Base-by-base conservation (phyloP, 2,113 vertebrate genomes). In the Oenanthe melanoleuca region DNA sequence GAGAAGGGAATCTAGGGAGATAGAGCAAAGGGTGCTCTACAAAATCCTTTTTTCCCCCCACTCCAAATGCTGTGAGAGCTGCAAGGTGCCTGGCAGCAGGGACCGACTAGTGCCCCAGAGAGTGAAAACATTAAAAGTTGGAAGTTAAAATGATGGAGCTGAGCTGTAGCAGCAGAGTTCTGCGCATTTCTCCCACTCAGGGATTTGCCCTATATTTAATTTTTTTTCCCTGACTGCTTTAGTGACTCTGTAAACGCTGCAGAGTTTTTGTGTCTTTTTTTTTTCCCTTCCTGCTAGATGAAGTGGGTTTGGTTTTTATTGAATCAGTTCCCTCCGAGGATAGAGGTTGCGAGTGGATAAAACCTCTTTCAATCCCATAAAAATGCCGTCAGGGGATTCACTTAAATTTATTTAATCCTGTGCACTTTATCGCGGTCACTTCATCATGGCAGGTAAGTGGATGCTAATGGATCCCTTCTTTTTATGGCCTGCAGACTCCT, bases 301-400 rank as follows among this genome's bases (percentile, higher is more conserved):
- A 95, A 98, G 94, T 95, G 96, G 96, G 96, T 96, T 95, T 96
- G 96, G 96, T 96, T 97, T 96, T 96, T 96, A 97, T 97, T 96
- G 89, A 96, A 96, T 97, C 95, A 93, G 71, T 97, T 97, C 93
- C 95, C 96, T 97, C 74, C 56, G 84, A 97, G 95, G 92, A 97
- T 88, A 95, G 89, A 97, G 92, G 86, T 92, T 97, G 81, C 40
- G 55, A 97, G 96, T 97, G 91, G 95, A 97, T 95, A 57, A 96
- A 97, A 97, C 94, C 95, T 95, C 96, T 97, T 97, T 97, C 92
- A 97, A 97, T 97, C 95, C 96, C 92, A 92, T 97, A 95, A 96
- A 97, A 97, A 97, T 29, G 83, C 96, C 61, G 83, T 96, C 95
- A 84, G 96, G 96, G 95, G 94, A 96, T 97, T 97, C 96, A 93